Evolutionary conservation across 2,113 vertebrate species (phyloP).

Genomic region (Equus przewalskii): DNA sequence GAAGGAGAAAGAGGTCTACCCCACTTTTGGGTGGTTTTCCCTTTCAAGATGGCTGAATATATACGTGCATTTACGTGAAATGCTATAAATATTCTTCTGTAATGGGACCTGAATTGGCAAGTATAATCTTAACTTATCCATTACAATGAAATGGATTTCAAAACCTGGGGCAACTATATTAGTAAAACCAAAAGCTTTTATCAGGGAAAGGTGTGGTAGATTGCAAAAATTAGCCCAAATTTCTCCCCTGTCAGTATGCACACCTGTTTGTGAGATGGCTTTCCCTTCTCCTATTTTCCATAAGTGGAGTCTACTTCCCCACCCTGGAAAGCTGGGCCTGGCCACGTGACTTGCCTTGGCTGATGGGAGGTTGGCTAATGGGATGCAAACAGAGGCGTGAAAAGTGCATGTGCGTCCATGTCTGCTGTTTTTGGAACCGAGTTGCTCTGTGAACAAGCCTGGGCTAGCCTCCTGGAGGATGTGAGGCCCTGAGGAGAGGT

Average conservation of each 20-base stretch:
- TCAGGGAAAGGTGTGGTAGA: not conserved
- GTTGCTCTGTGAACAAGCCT: rapidly evolving
- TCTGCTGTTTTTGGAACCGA: not conserved
- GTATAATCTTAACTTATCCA: not conserved
- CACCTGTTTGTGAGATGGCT: not conserved
- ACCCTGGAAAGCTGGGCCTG: not conserved
- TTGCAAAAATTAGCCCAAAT: not conserved
- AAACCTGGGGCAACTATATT: not conserved
- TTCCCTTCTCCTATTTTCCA: not conserved
- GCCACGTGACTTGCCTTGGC: not conserved
- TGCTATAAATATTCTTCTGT: not conserved
- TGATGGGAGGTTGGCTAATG: not conserved
- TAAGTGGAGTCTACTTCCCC: not conserved
- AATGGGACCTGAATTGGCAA: not conserved
- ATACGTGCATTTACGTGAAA: not conserved
- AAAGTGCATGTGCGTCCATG: rapidly evolving
- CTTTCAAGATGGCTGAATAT: not conserved
- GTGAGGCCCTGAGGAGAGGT: not conserved
- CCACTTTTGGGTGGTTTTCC: not conserved
- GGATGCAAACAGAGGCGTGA: not conserved
- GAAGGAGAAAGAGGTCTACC: not conserved
- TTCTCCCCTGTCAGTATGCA: not conserved
- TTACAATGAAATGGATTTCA: not conserved
- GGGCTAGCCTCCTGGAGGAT: not conserved
- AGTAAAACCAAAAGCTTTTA: not conserved